These are phyloP conservation scores for Eremophila alpestris DNA, from an alignment of 2,797 vertebrate species.

Conservation along the genomic window DNA sequence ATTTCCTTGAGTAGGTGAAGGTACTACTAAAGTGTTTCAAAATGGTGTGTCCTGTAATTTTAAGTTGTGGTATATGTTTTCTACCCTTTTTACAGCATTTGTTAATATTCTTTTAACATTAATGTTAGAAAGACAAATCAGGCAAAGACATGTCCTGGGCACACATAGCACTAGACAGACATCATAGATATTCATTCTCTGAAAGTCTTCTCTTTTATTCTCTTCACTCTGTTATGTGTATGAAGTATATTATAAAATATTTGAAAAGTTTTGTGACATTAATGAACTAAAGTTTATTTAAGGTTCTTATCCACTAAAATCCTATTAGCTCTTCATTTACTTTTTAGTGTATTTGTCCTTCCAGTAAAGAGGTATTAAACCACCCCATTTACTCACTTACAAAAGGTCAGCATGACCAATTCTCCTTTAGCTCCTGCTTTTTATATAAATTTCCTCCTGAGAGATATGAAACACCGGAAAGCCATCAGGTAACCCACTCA, in stretches of 20 bases:
- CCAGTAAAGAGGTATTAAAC: not conserved
- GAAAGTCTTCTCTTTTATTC: not conserved
- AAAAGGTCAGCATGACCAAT: not conserved
- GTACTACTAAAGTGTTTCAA: not conserved
- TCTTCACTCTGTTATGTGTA: not conserved
- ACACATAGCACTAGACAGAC: not conserved
- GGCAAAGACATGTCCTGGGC: not conserved
- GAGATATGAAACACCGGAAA: not conserved
- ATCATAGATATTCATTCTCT: not conserved
- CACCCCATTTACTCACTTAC: not conserved
- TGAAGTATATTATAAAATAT: not conserved
- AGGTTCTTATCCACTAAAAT: not conserved
- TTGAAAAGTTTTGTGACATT: not conserved
- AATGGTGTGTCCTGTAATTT: not conserved
- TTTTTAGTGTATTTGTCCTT: not conserved
- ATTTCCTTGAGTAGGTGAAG: not conserved
- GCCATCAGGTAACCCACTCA: not conserved
- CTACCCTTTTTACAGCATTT: not conserved
- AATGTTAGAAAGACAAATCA: not conserved
- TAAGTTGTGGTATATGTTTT: not conserved
- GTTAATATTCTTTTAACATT: not conserved
- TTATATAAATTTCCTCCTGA: not conserved
- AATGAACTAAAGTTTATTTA: not conserved
- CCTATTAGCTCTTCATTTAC: not conserved
- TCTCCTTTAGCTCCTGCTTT: not conserved